Percentiles rank a stretch among this genome's conserved stretches.
phyloP scores from a whole-genome alignment of 1,140 invertebrate genomes.

The Lysiphlebus fabarum region DNA sequence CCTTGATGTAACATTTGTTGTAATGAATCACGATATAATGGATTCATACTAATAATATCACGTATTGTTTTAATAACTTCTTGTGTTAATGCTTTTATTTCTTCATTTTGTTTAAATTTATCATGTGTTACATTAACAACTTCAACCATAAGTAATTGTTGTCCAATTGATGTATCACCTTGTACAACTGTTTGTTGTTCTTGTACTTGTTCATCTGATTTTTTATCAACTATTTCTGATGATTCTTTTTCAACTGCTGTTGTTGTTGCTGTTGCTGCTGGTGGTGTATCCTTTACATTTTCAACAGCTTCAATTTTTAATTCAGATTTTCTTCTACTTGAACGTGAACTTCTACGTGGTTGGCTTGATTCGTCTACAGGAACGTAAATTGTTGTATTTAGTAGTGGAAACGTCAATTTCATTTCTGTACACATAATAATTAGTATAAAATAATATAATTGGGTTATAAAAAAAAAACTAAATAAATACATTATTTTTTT shows the following conservation, averaged over 20 bases:
- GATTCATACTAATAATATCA: slow-evolving; percentile 95
- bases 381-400: slow-evolving; percentile 67
- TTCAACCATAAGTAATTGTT: slow-evolving; percentile 84
- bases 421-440: slow-evolving; percentile 47
- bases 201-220: slow-evolving; percentile 22
- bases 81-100: slow-evolving; percentile 95
- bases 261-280: no score
- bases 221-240: background rate
- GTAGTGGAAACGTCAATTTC: slow-evolving; percentile 61
- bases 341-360: slow-evolving; percentile 27
- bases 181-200: slow-evolving; percentile 29
- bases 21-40: slow-evolving; percentile 85
- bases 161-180: slow-evolving; percentile 58
- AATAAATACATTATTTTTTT: no score
- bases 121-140: slow-evolving; percentile 92
- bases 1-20: slow-evolving; percentile 95
- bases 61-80: slow-evolving; percentile 97
- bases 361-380: slow-evolving; percentile 44
- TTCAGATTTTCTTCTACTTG: slow-evolving; percentile 29
- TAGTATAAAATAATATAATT: no score
- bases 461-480: no score
- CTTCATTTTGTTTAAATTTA: slow-evolving; percentile 86
- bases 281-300: no score
- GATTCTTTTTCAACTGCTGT: slow-evolving; percentile 6
- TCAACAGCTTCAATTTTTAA: slow-evolving; percentile 1